Evolutionary conservation across 2,888 invertebrate species (phyloP), one percentile per base, ranked within the genome.

Genomic region (Dryocosmus kuriphilus): DNA sequence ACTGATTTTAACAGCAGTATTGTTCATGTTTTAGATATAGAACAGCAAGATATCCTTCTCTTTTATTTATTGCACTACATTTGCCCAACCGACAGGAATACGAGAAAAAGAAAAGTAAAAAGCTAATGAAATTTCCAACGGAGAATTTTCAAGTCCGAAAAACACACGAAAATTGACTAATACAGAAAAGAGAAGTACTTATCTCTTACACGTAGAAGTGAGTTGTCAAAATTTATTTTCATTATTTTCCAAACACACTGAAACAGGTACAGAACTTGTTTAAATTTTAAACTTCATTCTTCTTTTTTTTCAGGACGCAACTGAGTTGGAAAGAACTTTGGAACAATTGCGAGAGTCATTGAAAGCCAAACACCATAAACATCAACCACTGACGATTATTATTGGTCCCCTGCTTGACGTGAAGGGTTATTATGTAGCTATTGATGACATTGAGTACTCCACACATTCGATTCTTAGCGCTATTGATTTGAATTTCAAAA

Each of bases 401-500:
- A 30, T 62, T 62, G 62, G n/a, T 5, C n/a, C 62, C 1, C n/a
- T 62, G 32, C n/a, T 62, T 4, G 32, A 62, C 32, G 32, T 62
- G 3, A 19, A 62, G 32, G 62, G 35, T n/a, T 32, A 32, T 14
- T 62, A 62, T n/a, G 35, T 62, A 2, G 35, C 9, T n/a, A 35
- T 35, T 16, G n/a, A 62, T 62, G n/a, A 62, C 19, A n/a, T 62
- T 2, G 35, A 62, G 19, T 62, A 35, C 32, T 32, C 30, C 9
- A 35, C 62, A 62, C 11, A 62, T 32, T 35, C 62, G 35, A 62
- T 62, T 16, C 62, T 35, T 2, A 14, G 30, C 0, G 62, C 62
- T 19, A n/a, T 62, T 32, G 35, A 62, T 35, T 16, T 62, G 19
- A 62, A 62, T 62, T n/a, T 35, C 27, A 62, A 62, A 62, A 11